phyloP scores from a whole-genome alignment of 2,888 invertebrate species.

The Agrochola lychnidis region DNA sequence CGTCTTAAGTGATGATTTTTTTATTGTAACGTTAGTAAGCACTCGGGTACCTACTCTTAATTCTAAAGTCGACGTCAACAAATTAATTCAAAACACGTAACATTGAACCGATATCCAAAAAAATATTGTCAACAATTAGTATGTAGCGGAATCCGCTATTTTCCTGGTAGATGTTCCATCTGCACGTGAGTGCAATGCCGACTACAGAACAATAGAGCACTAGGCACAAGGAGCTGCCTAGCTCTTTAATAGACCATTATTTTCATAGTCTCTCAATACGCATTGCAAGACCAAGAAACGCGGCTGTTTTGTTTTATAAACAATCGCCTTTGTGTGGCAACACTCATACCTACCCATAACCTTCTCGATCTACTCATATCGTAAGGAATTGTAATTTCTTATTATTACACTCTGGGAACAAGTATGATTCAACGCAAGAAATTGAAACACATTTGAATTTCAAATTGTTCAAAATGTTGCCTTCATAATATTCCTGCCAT shows the following conservation, averaged over 20 bases:
- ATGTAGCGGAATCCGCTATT: constrained; percentile 55
- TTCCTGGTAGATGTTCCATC: constrained; percentile 61
- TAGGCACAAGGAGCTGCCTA: constrained; percentile 67
- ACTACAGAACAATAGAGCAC: constrained; percentile 67
- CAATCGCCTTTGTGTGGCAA: constrained; percentile 84
- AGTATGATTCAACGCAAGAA: constrained; percentile 66
- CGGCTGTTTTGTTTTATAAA: constrained; percentile 86
- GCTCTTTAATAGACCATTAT: constrained; percentile 79
- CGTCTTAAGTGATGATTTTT: constrained; percentile 20
- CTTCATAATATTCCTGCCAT: constrained; percentile 49
- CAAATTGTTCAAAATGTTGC: constrained; percentile 65
- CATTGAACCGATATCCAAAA: constrained; percentile 37
- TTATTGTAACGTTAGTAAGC: constrained; percentile 18
- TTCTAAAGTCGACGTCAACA: constrained; percentile 15
- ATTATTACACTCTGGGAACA: constrained; percentile 69
- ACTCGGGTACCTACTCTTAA: constrained; percentile 23
- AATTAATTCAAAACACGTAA: constrained; percentile 40
- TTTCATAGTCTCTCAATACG: constrained; percentile 79
- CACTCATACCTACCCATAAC: constrained; percentile 76
- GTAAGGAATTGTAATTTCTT: constrained; percentile 71
- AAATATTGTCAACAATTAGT: constrained; percentile 49
- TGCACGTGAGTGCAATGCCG: constrained; percentile 58
- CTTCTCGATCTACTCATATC: constrained; percentile 76
- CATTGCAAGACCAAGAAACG: constrained; percentile 79
- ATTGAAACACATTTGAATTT: constrained; percentile 70